Percentiles rank a stretch among this genome's conserved stretches.
phyloP scores from a whole-genome alignment of 2,888 invertebrate genomes.

The Hyalella azteca region DNA sequence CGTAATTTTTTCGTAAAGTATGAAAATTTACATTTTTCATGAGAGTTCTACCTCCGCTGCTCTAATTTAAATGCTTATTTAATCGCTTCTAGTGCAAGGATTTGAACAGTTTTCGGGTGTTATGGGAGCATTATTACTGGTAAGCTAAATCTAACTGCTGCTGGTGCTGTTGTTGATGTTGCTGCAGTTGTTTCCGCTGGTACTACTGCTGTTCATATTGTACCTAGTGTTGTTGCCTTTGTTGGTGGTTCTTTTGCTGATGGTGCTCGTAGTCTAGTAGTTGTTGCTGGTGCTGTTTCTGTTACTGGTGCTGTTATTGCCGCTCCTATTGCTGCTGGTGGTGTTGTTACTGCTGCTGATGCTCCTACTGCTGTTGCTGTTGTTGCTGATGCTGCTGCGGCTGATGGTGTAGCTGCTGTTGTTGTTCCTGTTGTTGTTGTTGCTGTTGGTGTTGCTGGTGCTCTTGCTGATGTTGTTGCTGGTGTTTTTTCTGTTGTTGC shows the following conservation, averaged over 20 bases:
- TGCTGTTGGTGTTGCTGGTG: conserved; percentile 41
- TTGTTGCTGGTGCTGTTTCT: background rate
- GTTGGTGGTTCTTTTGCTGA: background rate
- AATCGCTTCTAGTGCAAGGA: no score
- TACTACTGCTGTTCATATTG: background rate
- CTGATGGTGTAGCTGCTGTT: conserved; percentile 12
- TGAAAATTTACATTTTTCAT: no score
- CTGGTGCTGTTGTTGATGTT: background rate
- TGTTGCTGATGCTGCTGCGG: conserved; percentile 1
- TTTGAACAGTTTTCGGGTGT: no score
- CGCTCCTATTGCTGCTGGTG: conserved; percentile 15
- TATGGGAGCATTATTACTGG: background rate
- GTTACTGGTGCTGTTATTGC: background rate
- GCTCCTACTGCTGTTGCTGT: conserved; percentile 19
- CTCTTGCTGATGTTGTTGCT: conserved; percentile 33
- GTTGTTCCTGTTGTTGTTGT: conserved; percentile 15
- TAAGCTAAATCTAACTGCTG: background rate
- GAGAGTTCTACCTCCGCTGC: no score
- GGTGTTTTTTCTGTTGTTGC: conserved; percentile 29
- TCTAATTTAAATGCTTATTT: no score
- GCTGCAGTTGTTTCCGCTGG: background rate
- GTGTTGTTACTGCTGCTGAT: conserved; percentile 3
- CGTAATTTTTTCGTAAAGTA: no score
- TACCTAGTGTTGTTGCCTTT: background rate
- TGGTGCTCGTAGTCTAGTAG: background rate